A percentile compares a stretch with the other conserved stretches of the same genome.
phyloP scores from a whole-genome alignment of 2,797 vertebrate genomes.

The Pseudochirops cupreus region DNA sequence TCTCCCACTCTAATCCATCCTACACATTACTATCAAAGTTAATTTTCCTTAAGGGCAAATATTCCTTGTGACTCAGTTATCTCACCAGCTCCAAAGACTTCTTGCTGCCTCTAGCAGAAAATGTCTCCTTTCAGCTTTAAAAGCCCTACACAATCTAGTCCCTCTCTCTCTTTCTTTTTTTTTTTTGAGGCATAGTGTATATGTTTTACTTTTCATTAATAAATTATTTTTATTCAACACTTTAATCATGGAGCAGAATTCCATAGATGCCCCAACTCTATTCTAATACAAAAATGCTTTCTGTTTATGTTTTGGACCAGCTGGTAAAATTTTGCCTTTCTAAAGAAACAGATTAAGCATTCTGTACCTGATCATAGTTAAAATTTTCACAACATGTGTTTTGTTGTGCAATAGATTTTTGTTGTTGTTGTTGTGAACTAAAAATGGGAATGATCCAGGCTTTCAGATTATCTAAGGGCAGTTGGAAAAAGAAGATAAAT shows the following conservation, averaged over 20 bases:
- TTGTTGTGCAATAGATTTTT: background rate
- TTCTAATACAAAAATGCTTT: background rate
- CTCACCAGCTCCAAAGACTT: background rate
- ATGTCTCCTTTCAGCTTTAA: background rate
- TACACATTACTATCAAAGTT: background rate
- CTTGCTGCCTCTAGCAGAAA: background rate
- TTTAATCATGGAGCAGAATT: background rate
- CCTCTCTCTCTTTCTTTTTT: background rate
- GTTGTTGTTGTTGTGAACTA: background rate
- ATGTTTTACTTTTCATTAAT: background rate
- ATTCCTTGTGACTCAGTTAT: background rate
- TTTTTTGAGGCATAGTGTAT: background rate
- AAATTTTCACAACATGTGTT: background rate
- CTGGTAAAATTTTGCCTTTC: background rate
- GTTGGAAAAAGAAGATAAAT: background rate
- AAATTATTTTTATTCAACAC: background rate
- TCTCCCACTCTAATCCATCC: background rate
- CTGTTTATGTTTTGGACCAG: background rate
- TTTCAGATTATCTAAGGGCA: background rate
- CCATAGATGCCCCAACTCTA: background rate
- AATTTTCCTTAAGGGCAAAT: background rate
- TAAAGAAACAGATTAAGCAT: background rate
- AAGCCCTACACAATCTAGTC: background rate
- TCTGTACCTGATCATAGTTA: background rate
- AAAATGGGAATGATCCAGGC: background rate